These are phyloP conservation scores for Beaufortia kweichowensis DNA, from an alignment of 2,113 vertebrate genomes.

Conservation along the genomic window DNA sequence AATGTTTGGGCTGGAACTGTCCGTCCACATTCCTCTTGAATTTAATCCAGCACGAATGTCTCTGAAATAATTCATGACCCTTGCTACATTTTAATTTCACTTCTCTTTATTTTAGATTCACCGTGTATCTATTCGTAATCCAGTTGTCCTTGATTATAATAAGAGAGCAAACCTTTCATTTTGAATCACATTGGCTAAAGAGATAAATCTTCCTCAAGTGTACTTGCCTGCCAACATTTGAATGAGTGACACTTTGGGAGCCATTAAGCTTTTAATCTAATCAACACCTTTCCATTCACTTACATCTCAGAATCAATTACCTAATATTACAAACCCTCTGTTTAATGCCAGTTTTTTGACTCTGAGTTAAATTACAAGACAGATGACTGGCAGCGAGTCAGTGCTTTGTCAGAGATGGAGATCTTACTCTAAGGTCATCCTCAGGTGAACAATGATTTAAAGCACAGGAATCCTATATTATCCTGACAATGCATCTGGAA, in stretches of 20 bases:
- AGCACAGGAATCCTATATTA: slow-evolving; percentile 9
- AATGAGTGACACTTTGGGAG: slow-evolving; percentile 36
- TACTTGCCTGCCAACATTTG: slow-evolving; percentile 4
- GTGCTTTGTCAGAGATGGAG: slow-evolving; percentile 2
- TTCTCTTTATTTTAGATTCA: slow-evolving; percentile 10
- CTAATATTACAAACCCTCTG: not conserved
- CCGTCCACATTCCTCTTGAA: slow-evolving; percentile 3
- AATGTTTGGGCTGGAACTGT: slow-evolving; percentile 30
- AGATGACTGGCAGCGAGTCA: not conserved
- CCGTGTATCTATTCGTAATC: not conserved
- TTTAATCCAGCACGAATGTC: slow-evolving; percentile 15
- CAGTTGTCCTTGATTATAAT: slow-evolving; percentile 32
- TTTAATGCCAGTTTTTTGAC: slow-evolving; percentile 29
- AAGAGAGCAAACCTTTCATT: not conserved
- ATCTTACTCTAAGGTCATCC: slow-evolving; percentile 6
- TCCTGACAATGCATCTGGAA: not conserved
- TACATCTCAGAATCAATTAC: slow-evolving; percentile 36
- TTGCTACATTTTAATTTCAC: slow-evolving; percentile 19
- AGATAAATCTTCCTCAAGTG: slow-evolving; percentile 23
- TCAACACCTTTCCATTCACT: slow-evolving; percentile 32
- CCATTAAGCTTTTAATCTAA: slow-evolving; percentile 38
- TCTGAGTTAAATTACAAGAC: slow-evolving; percentile 21
- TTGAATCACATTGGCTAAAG: not conserved
- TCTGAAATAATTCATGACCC: slow-evolving; percentile 19
- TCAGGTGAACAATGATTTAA: slow-evolving; percentile 24